Evolutionary conservation across 2,113 vertebrate genomes (phyloP).

Genomic region (Polypterus senegalus): DNA sequence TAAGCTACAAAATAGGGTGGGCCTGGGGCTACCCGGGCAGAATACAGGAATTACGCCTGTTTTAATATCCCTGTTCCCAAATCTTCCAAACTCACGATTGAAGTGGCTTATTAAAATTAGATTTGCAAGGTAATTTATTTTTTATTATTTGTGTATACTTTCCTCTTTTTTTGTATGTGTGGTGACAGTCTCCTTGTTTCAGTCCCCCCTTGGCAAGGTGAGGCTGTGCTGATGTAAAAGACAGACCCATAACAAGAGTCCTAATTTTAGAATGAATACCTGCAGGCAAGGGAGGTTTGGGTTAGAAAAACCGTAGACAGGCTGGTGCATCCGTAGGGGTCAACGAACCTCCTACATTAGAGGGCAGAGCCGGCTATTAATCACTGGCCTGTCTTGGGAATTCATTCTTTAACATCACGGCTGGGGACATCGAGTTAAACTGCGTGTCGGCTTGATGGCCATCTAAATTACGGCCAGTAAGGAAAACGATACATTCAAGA

Average conservation of each 20-base stretch:
- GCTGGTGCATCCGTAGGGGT: too few species aligned
- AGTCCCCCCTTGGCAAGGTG: slow-evolving; percentile 54
- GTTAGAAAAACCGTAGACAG: neutral
- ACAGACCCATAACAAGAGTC: slow-evolving; percentile 30
- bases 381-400: neutral
- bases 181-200: neutral
- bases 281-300: slow-evolving; percentile 9
- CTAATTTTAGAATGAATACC: slow-evolving; percentile 40
- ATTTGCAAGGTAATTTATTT: too few species aligned
- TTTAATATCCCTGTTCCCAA: too few species aligned
- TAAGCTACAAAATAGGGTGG: too few species aligned
- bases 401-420: neutral
- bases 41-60: too few species aligned
- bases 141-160: neutral
- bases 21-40: too few species aligned
- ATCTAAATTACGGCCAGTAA: too few species aligned
- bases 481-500: too few species aligned
- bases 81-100: too few species aligned
- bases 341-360: neutral
- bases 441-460: too few species aligned
- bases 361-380: neutral
- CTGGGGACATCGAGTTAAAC: too few species aligned
- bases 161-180: neutral
- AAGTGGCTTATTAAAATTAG: too few species aligned
- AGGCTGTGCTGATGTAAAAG: slow-evolving; percentile 44